These are phyloP conservation scores for Bombus balteatus DNA, from an alignment of 1,140 invertebrate species.

Conservation along the genomic window DNA sequence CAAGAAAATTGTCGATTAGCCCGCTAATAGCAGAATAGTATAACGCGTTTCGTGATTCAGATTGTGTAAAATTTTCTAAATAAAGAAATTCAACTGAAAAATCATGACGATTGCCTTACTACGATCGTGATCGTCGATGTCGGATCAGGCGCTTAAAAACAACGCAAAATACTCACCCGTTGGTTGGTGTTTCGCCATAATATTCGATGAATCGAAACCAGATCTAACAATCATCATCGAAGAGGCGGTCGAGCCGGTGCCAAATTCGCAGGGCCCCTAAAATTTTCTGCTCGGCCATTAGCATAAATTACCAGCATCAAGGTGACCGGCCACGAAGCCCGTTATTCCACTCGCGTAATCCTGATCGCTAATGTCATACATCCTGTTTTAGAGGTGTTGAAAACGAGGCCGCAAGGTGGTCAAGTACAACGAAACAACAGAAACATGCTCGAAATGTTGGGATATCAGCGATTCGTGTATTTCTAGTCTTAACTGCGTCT, in stretches of 20 bases:
- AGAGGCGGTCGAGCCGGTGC: slow-evolving; percentile 44
- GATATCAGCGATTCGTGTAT: slow-evolving; percentile 25
- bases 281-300: slow-evolving; percentile 69
- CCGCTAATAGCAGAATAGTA: too few species aligned
- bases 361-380: slow-evolving; percentile 74
- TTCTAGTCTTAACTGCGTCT: slow-evolving; percentile 49
- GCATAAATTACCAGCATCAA: slow-evolving; percentile 74
- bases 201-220: slow-evolving; percentile 62
- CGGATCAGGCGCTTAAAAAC: background rate
- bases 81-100: background rate
- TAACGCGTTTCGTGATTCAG: too few species aligned
- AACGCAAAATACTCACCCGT: slow-evolving; percentile 4
- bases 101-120: too few species aligned
- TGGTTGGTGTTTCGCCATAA: slow-evolving; percentile 57
- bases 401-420: slow-evolving; percentile 65
- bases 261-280: slow-evolving; percentile 62
- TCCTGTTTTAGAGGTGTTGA: slow-evolving; percentile 72
- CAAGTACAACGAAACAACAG: background rate
- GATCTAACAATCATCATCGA: slow-evolving; percentile 70
- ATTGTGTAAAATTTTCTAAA: background rate
- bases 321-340: slow-evolving; percentile 58
- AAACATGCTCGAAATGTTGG: slow-evolving; percentile 12
- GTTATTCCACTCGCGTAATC: slow-evolving; percentile 65
- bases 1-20: too few species aligned
- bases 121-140: background rate